Conservation (phyloP, 1,140 invertebrate species). For the Harpegnathos saltator region DNA sequence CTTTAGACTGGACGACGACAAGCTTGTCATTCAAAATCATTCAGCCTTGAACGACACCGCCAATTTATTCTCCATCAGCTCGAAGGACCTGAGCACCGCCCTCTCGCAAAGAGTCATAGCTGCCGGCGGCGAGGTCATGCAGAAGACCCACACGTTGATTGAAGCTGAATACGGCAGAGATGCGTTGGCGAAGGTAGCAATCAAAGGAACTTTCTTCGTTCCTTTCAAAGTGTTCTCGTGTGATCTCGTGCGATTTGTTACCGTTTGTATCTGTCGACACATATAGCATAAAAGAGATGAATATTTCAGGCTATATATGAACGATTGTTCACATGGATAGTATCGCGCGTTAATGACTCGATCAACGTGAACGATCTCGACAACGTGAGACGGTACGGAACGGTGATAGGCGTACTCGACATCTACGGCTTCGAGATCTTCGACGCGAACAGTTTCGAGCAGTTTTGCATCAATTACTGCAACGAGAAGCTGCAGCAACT, state of each 20-base stretch:
- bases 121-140: conserved; percentile 96
- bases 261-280: too few relatives aligned
- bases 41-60: conserved; percentile 88
- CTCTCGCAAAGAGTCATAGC: conserved; percentile 96
- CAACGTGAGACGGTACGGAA: conserved; percentile 88
- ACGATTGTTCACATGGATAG: conserved; percentile 96
- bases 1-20: conserved; percentile 90
- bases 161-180: conserved; percentile 97
- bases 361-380: conserved; percentile 89
- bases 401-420: conserved; percentile 97
- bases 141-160: conserved; percentile 93
- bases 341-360: conserved; percentile 94
- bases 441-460: conserved; percentile 97
- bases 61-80: conserved; percentile 90
- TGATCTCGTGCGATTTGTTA: background rate
- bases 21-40: conserved; percentile 88
- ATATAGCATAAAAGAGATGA: conserved; percentile 39
- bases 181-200: conserved; percentile 94
- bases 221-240: background rate
- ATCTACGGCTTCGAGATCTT: conserved; percentile 99
- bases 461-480: conserved; percentile 98
- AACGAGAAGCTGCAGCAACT: conserved; percentile 98
- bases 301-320: conserved; percentile 94
- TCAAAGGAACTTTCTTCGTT: conserved; percentile 3
- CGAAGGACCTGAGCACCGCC: conserved; percentile 90